A percentile compares a stretch with the other conserved stretches of the same genome.
phyloP scores from a whole-genome alignment of 2,113 vertebrate genomes.

The Halcyon senegalensis region DNA sequence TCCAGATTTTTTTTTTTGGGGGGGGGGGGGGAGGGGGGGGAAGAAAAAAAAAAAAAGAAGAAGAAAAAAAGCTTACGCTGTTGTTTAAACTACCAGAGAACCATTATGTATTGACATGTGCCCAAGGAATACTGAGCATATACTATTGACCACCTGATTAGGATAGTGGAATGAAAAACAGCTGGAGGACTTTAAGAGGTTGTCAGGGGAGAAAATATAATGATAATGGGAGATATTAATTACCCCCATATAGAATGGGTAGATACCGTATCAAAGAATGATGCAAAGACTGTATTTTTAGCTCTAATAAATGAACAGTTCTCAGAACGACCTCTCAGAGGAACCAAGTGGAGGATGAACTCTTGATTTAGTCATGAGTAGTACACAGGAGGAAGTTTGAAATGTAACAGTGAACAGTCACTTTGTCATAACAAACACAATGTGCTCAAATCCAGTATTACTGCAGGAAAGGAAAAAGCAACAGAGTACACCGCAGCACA shows the following conservation, averaged over 20 bases:
- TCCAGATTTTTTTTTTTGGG: too few species aligned
- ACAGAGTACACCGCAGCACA: background rate
- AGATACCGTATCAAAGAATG: background rate
- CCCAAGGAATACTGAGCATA: background rate
- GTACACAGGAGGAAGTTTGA: background rate
- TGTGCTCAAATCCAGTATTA: background rate
- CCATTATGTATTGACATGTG: background rate
- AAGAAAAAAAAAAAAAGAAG: too few species aligned
- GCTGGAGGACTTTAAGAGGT: slow-evolving; percentile 2
- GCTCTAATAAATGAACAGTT: background rate
- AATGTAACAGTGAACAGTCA: background rate
- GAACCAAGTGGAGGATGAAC: background rate
- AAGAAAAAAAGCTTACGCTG: background rate
- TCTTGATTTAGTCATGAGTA: background rate
- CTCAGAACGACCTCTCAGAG: slow-evolving; percentile 40
- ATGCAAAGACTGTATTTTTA: slow-evolving; percentile 45
- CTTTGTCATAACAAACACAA: background rate
- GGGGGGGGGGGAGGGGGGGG: too few species aligned
- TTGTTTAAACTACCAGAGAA: background rate
- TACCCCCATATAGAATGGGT: background rate
- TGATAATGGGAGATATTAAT: slow-evolving; percentile 7
- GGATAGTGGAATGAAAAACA: background rate
- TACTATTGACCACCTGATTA: background rate
- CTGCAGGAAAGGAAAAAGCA: background rate
- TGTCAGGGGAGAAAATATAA: background rate